phyloP scores from a whole-genome alignment of 2,113 vertebrate species.

The Microcebus tavaratra region DNA sequence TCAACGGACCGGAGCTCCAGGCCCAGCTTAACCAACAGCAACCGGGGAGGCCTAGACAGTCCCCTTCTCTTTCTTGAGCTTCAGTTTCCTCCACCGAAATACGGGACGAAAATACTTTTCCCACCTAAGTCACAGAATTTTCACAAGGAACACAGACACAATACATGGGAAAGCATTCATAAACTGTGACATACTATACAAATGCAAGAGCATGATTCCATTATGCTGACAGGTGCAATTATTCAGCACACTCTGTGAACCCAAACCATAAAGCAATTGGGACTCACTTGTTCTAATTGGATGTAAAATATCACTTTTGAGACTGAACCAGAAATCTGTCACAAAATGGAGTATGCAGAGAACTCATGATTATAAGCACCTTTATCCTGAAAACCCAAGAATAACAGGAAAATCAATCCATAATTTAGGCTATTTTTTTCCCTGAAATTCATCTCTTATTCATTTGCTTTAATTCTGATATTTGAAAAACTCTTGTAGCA shows the following conservation, averaged over 20 bases:
- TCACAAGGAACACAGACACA: not conserved
- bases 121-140: not conserved
- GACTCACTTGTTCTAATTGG: not conserved
- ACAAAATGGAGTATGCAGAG: not conserved
- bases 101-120: not conserved
- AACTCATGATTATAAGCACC: not conserved
- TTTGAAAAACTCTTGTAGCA: not conserved
- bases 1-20: accelerated
- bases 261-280: accelerated
- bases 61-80: not conserved
- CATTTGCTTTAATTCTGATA: not conserved
- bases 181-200: not conserved
- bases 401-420: not conserved
- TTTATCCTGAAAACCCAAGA: conserved; percentile 6
- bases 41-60: not conserved
- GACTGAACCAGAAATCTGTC: not conserved
- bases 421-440: not conserved
- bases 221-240: accelerated
- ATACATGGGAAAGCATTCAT: accelerated
- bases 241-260: not conserved
- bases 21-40: not conserved
- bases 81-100: not conserved
- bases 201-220: accelerated
- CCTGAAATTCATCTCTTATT: not conserved
- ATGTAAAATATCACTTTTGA: not conserved